Conservation (phyloP, 2,888 invertebrate genomes). For the Plagodis pulveraria region DNA sequence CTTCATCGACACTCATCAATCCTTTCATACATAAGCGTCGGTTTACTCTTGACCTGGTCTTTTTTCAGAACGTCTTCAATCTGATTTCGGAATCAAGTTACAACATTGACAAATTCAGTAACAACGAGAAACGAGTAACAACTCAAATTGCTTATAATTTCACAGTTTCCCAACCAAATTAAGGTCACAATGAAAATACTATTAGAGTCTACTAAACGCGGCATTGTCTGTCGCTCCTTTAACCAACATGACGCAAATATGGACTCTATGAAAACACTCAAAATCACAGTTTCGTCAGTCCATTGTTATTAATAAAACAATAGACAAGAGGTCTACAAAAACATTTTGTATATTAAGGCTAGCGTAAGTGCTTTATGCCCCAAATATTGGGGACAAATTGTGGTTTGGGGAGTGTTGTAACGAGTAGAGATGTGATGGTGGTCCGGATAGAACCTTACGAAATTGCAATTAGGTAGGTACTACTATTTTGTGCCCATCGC, state of each 20-base stretch:
- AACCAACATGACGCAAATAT: constrained; percentile 11
- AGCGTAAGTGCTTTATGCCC: constrained; percentile 32
- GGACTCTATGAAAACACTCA: constrained; percentile 13
- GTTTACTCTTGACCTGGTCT: no score
- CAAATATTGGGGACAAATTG: constrained; percentile 33
- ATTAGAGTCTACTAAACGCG: constrained; percentile 14
- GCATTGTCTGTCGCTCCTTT: constrained; percentile 13
- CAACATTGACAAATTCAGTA: neutral
- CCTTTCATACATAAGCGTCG: no score
- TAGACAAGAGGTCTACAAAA: constrained; percentile 34
- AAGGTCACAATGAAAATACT: constrained; percentile 19
- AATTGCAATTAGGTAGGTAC: no score
- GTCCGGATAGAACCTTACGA: neutral
- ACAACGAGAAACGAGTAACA: constrained; percentile 5
- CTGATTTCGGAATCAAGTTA: no score
- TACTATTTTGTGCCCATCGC: no score
- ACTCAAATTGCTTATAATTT: constrained; percentile 16
- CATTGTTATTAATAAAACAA: constrained; percentile 40
- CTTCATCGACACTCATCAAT: no score
- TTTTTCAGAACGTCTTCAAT: no score
- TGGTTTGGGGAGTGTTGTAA: constrained; percentile 19
- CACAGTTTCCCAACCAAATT: constrained; percentile 21
- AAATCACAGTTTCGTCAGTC: constrained; percentile 29
- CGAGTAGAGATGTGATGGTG: constrained; percentile 6
- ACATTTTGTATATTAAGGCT: constrained; percentile 33